Evolutionary conservation across 2,888 invertebrate genomes (phyloP), one percentile per base, ranked within the genome.

Genomic region (Alloplasta piceator): DNA sequence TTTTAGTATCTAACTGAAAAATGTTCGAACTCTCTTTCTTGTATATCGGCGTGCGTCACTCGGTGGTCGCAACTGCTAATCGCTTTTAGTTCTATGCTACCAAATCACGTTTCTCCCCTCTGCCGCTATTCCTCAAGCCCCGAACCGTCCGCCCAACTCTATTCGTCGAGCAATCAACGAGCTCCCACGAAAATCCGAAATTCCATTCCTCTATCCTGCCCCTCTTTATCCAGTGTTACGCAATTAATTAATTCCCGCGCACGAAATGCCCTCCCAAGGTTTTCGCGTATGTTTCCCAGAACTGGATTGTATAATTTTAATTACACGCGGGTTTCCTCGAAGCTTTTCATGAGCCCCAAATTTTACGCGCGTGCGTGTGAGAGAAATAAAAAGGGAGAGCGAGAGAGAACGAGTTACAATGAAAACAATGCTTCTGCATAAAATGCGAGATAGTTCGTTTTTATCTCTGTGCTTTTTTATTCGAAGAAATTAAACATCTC

Each of bases 221-320:
- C 56, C 26, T 38, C n/a, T 7, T 9, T 26, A 12, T 46, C 56
- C 43, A n/a, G 5, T 16, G 67, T 38, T 48, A 46, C 72, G 71
- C 61, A 72, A 80, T 80, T 80, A 63, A 80, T 80, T 80, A 72
- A 72, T 72, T 68, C 61, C 46, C 66, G 38, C 67, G 52, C 67
- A 36, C 60, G 70, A 48, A 61, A 66, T 52, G 46, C 38, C 55
- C 41, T 7, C 9, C 48, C 60, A 46, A 56, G 61, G 41, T 60
- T 48, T 36, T 50, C 67, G 43, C 36, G 61, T 64, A 66, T 39
- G 52, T 14, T 26, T 52, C 0, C 56, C 39, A 26, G 38, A 36
- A 63, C 39, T 56, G 46, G 56, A 43, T 71, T 48, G 41, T 55
- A 46, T 66, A 67, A 55, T 46, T 75, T 67, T 43, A 63, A 64